Base-by-base conservation (phyloP, 2,888 invertebrate species). In the Euzetes globulus region DNA sequence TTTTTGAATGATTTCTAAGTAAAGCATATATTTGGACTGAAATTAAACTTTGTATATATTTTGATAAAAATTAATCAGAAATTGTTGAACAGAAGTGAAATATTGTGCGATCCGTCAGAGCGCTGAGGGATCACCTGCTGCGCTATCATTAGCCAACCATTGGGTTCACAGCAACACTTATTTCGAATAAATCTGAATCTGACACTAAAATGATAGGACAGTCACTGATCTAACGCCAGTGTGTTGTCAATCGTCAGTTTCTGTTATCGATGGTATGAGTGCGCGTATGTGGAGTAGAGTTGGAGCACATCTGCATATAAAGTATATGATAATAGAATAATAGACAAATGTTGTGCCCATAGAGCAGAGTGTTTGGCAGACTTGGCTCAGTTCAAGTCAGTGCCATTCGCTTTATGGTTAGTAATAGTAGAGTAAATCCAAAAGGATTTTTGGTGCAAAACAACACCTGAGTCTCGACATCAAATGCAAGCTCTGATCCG, bases 391-490 rank as follows among this genome's bases (percentile, higher is more conserved):
- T n/a, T 29, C 15, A 29, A 22, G 45, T 65, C 37, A 33, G 37
- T 65, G 37, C 37, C 45, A 22, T 68, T 37, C 68, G 37, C 37
- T 68, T 37, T 29, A 65, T 65, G 37, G 22, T 45, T 68, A 68
- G 68, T 68, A 68, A 68, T 68, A n/a, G 45, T 1, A 22, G n/a
- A 7, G 19, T 68, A 68, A 68, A 68, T 68, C 68, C 68, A 15
- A 68, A 68, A 68, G 68, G 68, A 68, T 68, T 68, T 68, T 68
- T 68, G 68, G 41, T 68, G 41, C 68, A 45, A 68, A 68, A 68
- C 68, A 68, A 68, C 68, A 68, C 68, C 68, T 68, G 68, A 68
- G 68, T 68, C 68, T 65, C 65, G 37, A 11, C 29, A 45, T 68
- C 68, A 68, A 68, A 68, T 45, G 45, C 68, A 68, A 68, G 68